phyloP scores from a whole-genome alignment of 2,113 vertebrate species.

The Oriolus oriolus region DNA sequence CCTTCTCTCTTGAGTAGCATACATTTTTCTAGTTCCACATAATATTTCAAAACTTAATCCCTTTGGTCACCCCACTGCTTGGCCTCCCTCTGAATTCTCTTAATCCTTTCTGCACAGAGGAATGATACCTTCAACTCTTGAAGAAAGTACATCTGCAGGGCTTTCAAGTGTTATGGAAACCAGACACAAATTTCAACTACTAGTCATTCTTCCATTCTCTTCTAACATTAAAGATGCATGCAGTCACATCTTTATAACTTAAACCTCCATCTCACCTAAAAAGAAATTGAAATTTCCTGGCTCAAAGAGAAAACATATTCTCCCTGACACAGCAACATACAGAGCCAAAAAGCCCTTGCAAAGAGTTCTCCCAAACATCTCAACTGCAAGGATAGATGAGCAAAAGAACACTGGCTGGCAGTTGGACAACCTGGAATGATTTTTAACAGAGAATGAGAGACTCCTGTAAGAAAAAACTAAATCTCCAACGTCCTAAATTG shows the following conservation, averaged over 20 bases:
- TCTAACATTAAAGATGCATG: neutral
- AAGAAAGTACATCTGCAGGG: neutral
- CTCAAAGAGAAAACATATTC: neutral
- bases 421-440: neutral
- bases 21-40: neutral
- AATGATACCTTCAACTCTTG: neutral
- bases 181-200: neutral
- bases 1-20: neutral
- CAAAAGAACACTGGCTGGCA: neutral
- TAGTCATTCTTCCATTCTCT: neutral
- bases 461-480: neutral
- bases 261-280: neutral
- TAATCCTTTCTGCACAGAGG: neutral
- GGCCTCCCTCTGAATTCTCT: neutral
- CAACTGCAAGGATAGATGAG: accelerated
- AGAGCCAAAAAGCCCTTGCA: neutral
- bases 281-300: neutral
- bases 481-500: neutral
- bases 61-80: neutral
- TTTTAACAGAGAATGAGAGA: neutral
- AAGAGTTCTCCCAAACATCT: neutral
- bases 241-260: neutral
- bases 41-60: neutral
- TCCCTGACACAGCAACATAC: neutral
- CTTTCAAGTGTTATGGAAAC: neutral